These are phyloP conservation scores for Erebia ligea DNA, from an alignment of 2,888 invertebrate genomes.

Conservation along the genomic window DNA sequence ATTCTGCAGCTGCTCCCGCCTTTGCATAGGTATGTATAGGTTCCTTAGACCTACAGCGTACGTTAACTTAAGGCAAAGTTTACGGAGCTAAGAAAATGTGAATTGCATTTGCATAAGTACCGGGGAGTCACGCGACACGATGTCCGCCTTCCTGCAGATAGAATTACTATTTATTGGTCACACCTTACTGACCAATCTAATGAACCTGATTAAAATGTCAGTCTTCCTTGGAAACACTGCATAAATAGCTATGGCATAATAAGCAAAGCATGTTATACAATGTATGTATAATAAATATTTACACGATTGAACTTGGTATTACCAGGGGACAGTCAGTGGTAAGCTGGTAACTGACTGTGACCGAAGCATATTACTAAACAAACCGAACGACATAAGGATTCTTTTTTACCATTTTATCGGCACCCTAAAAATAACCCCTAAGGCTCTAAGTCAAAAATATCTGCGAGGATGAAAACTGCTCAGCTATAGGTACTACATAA, in stretches of 20 bases:
- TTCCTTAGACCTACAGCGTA: not conserved
- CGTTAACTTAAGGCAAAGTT: slow-evolving; percentile 16
- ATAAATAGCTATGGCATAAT: not conserved
- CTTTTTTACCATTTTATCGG: too few species aligned
- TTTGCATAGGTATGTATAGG: not conserved
- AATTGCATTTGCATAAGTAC: slow-evolving; percentile 53
- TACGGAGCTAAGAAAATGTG: slow-evolving; percentile 15
- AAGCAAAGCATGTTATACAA: not conserved
- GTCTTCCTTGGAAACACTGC: slow-evolving; percentile 11
- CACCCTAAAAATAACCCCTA: too few species aligned
- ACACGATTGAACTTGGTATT: too few species aligned
- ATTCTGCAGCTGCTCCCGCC: too few species aligned
- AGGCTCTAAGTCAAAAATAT: not conserved
- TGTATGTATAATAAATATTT: too few species aligned
- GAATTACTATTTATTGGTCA: slow-evolving; percentile 40
- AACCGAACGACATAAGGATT: too few species aligned
- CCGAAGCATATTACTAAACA: too few species aligned
- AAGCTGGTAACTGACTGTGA: too few species aligned
- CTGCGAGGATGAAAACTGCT: not conserved
- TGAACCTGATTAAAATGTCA: slow-evolving; percentile 26
- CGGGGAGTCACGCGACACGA: slow-evolving; percentile 56
- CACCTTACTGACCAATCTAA: slow-evolving; percentile 38
- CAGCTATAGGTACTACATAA: too few species aligned
- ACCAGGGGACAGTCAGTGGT: too few species aligned
- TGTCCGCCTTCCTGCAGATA: slow-evolving; percentile 43